Conservation (phyloP, 2,113 vertebrate genomes). For the Cyanoderma ruficeps region DNA sequence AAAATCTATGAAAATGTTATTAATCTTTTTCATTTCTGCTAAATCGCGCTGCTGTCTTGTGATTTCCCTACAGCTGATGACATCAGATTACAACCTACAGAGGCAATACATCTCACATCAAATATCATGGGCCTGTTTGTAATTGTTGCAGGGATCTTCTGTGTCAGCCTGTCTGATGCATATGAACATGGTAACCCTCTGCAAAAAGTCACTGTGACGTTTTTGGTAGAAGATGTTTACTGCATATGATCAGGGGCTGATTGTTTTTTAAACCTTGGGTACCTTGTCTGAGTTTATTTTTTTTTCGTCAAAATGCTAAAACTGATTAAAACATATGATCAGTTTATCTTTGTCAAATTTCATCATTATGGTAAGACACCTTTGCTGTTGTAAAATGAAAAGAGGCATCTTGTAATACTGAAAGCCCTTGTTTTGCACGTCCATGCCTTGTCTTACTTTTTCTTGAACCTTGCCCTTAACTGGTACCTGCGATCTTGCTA, state of each 20-base stretch:
- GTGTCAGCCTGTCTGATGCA: background rate
- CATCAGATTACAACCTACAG: conserved; percentile 2
- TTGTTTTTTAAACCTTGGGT: background rate
- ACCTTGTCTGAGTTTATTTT: background rate
- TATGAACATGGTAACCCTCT: background rate
- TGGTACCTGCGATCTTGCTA: background rate
- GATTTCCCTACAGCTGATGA: background rate
- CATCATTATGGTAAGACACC: background rate
- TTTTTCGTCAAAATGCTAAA: background rate
- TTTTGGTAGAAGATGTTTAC: background rate
- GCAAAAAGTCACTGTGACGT: background rate
- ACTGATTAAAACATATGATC: background rate
- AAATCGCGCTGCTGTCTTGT: background rate
- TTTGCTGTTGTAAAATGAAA: background rate
- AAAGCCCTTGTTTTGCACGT: background rate
- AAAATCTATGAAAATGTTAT: background rate
- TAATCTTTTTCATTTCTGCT: background rate
- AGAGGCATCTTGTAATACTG: background rate
- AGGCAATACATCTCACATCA: background rate
- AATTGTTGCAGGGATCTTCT: background rate
- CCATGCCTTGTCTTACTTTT: background rate
- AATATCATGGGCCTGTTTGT: background rate
- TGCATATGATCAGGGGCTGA: background rate
- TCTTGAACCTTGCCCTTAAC: background rate
- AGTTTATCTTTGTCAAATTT: conserved; percentile 5